These are phyloP conservation scores for Leptopilina syphax DNA, from an alignment of 2,888 invertebrate species.

Conservation along the genomic window DNA sequence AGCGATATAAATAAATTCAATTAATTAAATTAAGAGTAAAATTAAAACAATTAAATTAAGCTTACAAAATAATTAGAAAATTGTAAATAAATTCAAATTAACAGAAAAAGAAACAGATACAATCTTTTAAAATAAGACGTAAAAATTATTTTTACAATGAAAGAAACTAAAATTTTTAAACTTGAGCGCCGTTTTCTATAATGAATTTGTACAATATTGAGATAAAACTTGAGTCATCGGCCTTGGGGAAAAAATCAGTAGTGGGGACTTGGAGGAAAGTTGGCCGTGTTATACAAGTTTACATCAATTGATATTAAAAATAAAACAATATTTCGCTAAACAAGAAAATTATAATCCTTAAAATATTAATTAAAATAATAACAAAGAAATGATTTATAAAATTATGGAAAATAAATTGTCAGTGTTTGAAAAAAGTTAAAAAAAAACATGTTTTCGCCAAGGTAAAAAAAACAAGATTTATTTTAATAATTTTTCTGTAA, in stretches of 20 bases:
- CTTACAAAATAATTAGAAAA: too few relatives aligned
- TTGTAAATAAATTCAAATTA: too few relatives aligned
- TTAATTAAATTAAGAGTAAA: too few relatives aligned
- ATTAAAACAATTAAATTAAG: too few relatives aligned
- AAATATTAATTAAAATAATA: not conserved
- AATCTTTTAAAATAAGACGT: too few relatives aligned
- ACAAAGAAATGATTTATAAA: too few relatives aligned
- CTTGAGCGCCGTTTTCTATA: not conserved
- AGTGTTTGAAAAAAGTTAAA: not conserved
- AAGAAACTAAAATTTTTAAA: conserved; percentile 1
- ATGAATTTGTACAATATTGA: not conserved
- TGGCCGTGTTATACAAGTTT: conserved; percentile 1
- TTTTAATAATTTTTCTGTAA: too few relatives aligned
- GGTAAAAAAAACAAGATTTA: not conserved
- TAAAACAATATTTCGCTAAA: not conserved
- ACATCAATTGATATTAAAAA: not conserved
- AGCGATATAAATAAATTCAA: too few relatives aligned
- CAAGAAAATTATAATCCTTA: not conserved
- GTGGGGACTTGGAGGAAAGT: conserved; percentile 19
- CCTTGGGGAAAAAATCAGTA: conserved; percentile 33
- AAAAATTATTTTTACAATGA: not conserved
- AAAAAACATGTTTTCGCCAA: conserved; percentile 6
- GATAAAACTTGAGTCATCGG: conserved; percentile 7
- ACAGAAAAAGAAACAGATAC: too few relatives aligned
- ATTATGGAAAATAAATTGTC: not conserved